Evolutionary conservation across 1,140 invertebrate genomes (phyloP).

Genomic region (Heliconius hermathena): DNA sequence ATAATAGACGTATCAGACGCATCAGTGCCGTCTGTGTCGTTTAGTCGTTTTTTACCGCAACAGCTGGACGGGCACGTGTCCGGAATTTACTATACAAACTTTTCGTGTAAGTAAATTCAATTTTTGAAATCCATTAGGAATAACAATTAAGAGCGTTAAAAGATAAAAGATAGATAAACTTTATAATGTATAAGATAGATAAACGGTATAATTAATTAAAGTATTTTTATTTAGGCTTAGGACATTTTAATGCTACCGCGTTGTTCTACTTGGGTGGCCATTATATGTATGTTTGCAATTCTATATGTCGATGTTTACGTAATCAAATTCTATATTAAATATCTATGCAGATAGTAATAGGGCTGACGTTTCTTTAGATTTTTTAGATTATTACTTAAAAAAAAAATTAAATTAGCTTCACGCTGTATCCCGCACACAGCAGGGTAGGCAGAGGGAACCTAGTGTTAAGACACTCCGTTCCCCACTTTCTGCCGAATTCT

Average conservation of each 20-base stretch:
- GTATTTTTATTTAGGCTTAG: neutral
- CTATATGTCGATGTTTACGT: neutral
- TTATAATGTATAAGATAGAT: no score
- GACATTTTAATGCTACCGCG: neutral
- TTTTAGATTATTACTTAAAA: neutral
- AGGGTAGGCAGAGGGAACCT: no score
- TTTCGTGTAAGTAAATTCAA: conserved; percentile 28
- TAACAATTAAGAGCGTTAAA: neutral
- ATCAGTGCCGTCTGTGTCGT: conserved; percentile 48
- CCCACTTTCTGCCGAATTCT: no score
- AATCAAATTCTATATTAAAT: neutral
- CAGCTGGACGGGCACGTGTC: conserved; percentile 56
- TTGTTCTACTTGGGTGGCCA: conserved; percentile 37
- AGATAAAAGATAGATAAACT: neutral
- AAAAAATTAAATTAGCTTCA: no score
- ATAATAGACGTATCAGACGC: conserved; percentile 51
- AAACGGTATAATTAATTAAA: neutral
- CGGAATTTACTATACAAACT: conserved; percentile 29
- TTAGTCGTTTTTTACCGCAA: conserved; percentile 53
- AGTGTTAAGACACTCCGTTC: no score
- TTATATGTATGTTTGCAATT: neutral
- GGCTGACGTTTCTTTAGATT: neutral
- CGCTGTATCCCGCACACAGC: no score
- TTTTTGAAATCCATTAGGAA: conserved; percentile 21
- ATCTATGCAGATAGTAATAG: neutral